A percentile compares a stretch with the other conserved stretches of the same genome.
Conservation (phyloP, 35 echinoderm and acorn worm species). For the Lytechinus variegatus region DNA sequence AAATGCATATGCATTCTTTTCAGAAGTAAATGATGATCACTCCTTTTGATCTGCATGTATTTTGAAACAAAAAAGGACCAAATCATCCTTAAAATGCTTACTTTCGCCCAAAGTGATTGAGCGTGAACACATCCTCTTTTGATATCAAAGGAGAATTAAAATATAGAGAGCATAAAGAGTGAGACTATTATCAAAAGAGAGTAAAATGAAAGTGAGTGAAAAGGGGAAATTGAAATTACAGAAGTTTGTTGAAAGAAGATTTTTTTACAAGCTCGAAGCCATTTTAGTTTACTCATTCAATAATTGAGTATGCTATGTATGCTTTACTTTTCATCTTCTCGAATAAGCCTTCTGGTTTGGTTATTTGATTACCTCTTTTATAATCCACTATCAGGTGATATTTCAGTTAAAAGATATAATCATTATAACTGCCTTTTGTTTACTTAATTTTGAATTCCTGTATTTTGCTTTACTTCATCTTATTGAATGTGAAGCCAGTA, state of each 20-base stretch:
- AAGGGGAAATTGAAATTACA: neutral
- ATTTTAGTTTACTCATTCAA: neutral
- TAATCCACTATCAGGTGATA: neutral
- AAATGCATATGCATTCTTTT: no score
- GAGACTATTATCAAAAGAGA: neutral
- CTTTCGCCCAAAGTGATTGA: no score
- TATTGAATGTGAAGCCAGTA: no score
- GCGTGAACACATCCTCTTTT: neutral
- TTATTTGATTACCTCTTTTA: neutral
- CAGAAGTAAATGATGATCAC: no score
- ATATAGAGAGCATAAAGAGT: neutral
- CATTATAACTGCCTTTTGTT: no score
- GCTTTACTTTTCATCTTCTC: neutral
- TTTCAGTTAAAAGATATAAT: no score
- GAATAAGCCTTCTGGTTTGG: neutral
- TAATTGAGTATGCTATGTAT: neutral
- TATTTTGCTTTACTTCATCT: no score
- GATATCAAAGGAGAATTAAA: neutral
- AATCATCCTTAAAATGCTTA: no score
- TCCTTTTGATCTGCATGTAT: no score
- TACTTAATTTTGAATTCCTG: no score
- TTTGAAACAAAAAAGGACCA: no score
- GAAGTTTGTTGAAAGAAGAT: neutral
- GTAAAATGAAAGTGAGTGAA: neutral
- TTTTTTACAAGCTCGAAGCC: neutral